Percentiles rank a stretch among this genome's conserved stretches.
Evolutionary conservation across 2,888 invertebrate species (phyloP).

Genomic region (Chrysolina oricalcia): DNA sequence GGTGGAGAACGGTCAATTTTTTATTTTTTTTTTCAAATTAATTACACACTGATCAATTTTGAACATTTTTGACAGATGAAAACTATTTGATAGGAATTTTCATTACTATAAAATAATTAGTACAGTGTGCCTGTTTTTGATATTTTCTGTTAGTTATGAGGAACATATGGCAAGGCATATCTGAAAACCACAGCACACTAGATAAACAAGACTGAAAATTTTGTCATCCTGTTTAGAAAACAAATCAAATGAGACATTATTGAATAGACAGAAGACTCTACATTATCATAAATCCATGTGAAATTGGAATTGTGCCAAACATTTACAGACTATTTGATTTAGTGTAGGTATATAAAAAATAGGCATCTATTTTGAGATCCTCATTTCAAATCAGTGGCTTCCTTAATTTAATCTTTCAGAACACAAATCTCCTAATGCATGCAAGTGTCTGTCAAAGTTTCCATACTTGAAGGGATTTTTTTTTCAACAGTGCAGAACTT

Average conservation of each 20-base stretch:
- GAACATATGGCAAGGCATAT: too few species aligned
- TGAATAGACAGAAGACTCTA: slow-evolving; percentile 4
- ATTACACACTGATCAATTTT: too few species aligned
- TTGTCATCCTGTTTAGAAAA: neutral
- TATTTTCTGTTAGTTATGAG: neutral
- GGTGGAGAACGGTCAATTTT: too few species aligned
- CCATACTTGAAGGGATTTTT: neutral
- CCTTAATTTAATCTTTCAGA: neutral
- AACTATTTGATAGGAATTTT: neutral
- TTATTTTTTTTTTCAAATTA: too few species aligned
- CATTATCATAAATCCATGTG: neutral
- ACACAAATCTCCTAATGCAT: neutral
- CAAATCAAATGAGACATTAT: slow-evolving; percentile 5
- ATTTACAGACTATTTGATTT: slow-evolving; percentile 9
- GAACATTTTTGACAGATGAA: too few species aligned
- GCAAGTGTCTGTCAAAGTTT: neutral
- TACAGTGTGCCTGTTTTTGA: neutral
- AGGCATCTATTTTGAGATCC: slow-evolving; percentile 1
- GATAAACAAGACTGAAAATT: too few species aligned
- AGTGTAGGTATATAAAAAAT: slow-evolving; percentile 3
- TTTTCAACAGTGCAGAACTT: too few species aligned
- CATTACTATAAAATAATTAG: neutral
- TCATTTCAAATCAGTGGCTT: neutral
- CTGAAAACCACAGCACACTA: too few species aligned
- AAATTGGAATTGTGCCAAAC: slow-evolving; percentile 6